Evolutionary conservation across 2,888 invertebrate genomes (phyloP).

Genomic region (Gortyna flavago): DNA sequence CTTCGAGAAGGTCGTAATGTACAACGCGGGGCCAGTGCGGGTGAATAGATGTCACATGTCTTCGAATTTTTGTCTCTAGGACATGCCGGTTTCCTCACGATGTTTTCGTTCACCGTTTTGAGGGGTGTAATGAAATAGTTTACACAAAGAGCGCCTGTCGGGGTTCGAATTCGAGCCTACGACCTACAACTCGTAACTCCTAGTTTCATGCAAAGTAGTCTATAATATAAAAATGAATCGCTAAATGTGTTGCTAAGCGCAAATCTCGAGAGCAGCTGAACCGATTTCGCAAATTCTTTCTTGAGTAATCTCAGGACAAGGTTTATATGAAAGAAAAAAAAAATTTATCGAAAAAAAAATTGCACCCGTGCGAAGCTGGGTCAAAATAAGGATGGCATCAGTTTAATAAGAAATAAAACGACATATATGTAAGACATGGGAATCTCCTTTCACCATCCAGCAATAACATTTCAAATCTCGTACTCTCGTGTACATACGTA

Average conservation of each 20-base stretch:
- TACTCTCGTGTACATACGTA: constrained; percentile 35
- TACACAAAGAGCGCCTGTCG: not conserved
- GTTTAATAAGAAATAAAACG: constrained; percentile 27
- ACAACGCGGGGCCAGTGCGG: not conserved
- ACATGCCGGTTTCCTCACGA: not conserved
- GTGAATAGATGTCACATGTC: not conserved
- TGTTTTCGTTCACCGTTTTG: not conserved
- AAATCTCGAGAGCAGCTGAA: too few relatives aligned
- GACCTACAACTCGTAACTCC: not conserved
- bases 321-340: too few relatives aligned
- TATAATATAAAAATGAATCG: too few relatives aligned
- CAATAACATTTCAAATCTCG: constrained; percentile 56
- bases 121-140: not conserved
- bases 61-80: too few relatives aligned
- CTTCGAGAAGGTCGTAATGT: not conserved
- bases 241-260: too few relatives aligned
- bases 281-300: too few relatives aligned
- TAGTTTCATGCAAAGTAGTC: not conserved
- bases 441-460: constrained; percentile 47
- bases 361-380: too few relatives aligned
- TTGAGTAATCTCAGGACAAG: too few relatives aligned
- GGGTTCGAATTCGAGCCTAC: not conserved
- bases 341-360: too few relatives aligned
- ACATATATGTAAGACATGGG: constrained; percentile 31
- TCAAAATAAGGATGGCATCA: constrained; percentile 4